Conservation (phyloP, 1,140 invertebrate species). For the Aphelinus atriplicis region DNA sequence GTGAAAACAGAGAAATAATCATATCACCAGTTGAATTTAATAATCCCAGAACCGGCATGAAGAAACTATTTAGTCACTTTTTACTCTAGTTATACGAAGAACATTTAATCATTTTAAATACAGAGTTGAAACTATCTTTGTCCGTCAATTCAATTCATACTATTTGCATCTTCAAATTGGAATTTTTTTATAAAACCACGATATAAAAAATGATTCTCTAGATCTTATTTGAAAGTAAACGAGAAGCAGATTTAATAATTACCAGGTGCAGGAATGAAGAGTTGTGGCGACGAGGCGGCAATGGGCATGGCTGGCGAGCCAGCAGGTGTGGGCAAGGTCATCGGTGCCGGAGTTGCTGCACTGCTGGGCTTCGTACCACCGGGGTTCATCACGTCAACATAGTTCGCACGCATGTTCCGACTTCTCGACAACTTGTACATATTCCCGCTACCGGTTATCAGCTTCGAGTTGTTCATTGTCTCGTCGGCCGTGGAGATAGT, state of each 20-base stretch:
- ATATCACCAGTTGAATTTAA: slow-evolving; percentile 6
- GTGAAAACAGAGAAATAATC: slow-evolving; percentile 39
- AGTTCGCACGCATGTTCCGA: slow-evolving; percentile 74
- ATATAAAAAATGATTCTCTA: no score
- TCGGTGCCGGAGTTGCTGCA: slow-evolving; percentile 64
- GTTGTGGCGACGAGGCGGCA: slow-evolving; percentile 61
- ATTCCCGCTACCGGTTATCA: slow-evolving; percentile 69
- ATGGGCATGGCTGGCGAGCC: slow-evolving; percentile 63
- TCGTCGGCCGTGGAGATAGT: slow-evolving; percentile 38
- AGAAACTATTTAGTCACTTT: no score
- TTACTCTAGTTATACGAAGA: no score
- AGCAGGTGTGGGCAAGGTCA: slow-evolving; percentile 64
- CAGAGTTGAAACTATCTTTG: no score
- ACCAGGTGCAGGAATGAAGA: slow-evolving; percentile 69
- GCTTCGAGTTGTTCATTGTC: slow-evolving; percentile 57
- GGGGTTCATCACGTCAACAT: slow-evolving; percentile 88
- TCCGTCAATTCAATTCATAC: neutral
- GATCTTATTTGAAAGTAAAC: neutral
- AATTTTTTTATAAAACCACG: neutral
- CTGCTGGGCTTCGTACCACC: neutral
- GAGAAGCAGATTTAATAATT: slow-evolving; percentile 26
- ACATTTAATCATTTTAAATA: no score
- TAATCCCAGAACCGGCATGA: no score
- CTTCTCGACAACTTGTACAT: slow-evolving; percentile 82
- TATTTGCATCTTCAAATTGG: neutral